Evolutionary conservation across 2,797 vertebrate genomes (phyloP).

Genomic region (Galaxias olidus): DNA sequence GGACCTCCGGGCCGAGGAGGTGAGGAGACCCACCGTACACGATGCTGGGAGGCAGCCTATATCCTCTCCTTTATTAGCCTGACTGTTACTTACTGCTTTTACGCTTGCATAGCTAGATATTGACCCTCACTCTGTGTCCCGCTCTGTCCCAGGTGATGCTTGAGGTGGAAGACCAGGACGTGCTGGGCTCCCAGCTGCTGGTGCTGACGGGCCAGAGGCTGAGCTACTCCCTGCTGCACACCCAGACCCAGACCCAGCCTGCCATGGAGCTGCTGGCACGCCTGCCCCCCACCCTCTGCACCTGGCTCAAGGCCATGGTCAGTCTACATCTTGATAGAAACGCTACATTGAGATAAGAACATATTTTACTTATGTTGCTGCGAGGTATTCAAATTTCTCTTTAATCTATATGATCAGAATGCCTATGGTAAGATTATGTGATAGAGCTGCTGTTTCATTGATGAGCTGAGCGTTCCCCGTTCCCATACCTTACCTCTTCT

Average conservation of each 20-base stretch:
- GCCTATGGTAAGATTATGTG: no score
- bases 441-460: no score
- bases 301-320: conserved; percentile 99
- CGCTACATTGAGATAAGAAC: background rate
- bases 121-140: background rate
- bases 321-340: conserved; percentile 25
- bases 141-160: conserved; percentile 79
- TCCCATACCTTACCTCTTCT: no score
- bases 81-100: no score
- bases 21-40: conserved; percentile 37
- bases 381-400: no score
- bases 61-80: no score
- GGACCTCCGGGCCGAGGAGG: conserved; percentile 91
- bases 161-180: conserved; percentile 91
- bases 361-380: no score
- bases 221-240: conserved; percentile 84
- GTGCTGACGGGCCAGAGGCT: conserved; percentile 91
- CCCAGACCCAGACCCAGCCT: conserved; percentile 80
- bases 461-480: no score
- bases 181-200: conserved; percentile 93
- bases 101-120: background rate
- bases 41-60: no score
- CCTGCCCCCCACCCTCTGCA: conserved; percentile 92
- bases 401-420: no score
- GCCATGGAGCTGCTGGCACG: conserved; percentile 91